These are phyloP conservation scores for Heteromormyrus szaboi DNA, from an alignment of 2,797 vertebrate genomes.

Conservation along the genomic window DNA sequence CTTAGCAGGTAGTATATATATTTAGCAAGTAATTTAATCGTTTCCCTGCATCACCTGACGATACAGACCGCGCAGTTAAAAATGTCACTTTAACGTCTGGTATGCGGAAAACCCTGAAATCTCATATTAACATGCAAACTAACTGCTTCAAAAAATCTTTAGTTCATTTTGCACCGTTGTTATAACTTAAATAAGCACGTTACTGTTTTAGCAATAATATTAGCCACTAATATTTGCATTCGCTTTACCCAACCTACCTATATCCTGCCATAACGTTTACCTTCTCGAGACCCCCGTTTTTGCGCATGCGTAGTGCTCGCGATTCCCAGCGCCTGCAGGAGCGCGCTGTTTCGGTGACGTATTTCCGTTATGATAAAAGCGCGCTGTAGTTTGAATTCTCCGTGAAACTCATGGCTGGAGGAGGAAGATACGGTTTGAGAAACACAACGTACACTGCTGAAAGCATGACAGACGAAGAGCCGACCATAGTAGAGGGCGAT, in stretches of 20 bases:
- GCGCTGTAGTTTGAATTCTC: slow-evolving; percentile 4
- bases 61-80: not conserved
- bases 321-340: not conserved
- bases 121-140: not conserved
- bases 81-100: not conserved
- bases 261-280: not conserved
- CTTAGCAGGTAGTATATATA: not conserved
- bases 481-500: not conserved
- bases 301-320: not conserved
- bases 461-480: not conserved
- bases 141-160: not conserved
- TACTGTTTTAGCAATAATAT: not conserved
- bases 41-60: not conserved
- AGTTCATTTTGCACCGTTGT: not conserved
- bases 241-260: not conserved
- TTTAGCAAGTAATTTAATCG: not conserved
- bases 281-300: not conserved
- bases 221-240: not conserved
- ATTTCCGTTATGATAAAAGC: slow-evolving; percentile 10
- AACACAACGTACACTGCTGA: slow-evolving; percentile 11
- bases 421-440: not conserved
- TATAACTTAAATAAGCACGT: not conserved
- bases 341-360: slow-evolving; percentile 23
- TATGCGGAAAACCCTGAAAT: not conserved
- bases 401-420: not conserved